Evolutionary conservation across 2,888 invertebrate species (phyloP).

Genomic region (Drosophila mayaguana): DNA sequence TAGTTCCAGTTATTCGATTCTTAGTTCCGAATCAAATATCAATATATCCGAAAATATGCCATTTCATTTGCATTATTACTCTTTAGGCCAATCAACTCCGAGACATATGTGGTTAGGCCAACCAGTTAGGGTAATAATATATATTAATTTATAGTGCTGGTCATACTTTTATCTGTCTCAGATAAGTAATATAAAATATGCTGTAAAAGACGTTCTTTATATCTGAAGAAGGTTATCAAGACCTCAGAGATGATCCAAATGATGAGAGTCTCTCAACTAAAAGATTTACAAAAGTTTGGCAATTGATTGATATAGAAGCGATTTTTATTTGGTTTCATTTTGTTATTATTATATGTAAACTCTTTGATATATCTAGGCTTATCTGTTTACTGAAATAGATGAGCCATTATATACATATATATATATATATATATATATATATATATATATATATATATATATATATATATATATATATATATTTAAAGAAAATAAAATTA

Average conservation of each 20-base stretch:
- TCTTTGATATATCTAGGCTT: no score
- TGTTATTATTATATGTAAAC: no score
- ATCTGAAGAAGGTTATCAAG: background rate
- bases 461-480: no score
- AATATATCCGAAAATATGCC: constrained; percentile 17
- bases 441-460: no score
- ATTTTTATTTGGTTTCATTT: no score
- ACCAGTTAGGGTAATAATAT: constrained; percentile 16
- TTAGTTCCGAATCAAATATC: constrained; percentile 58
- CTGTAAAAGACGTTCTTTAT: background rate
- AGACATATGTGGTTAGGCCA: constrained; percentile 3
- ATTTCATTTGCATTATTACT: background rate
- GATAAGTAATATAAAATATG: background rate
- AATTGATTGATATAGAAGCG: no score
- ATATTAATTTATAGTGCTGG: background rate
- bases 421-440: no score
- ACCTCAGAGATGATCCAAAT: background rate
- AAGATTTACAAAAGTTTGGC: background rate
- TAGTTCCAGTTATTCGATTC: constrained; percentile 41
- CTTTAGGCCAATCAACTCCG: constrained; percentile 17
- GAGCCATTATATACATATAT: no score
- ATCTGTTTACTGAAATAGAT: no score
- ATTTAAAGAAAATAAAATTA: no score
- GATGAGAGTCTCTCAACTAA: background rate
- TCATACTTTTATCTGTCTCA: background rate